Evolutionary conservation across 2,113 vertebrate species (phyloP).

Genomic region (Albula glossodonta): DNA sequence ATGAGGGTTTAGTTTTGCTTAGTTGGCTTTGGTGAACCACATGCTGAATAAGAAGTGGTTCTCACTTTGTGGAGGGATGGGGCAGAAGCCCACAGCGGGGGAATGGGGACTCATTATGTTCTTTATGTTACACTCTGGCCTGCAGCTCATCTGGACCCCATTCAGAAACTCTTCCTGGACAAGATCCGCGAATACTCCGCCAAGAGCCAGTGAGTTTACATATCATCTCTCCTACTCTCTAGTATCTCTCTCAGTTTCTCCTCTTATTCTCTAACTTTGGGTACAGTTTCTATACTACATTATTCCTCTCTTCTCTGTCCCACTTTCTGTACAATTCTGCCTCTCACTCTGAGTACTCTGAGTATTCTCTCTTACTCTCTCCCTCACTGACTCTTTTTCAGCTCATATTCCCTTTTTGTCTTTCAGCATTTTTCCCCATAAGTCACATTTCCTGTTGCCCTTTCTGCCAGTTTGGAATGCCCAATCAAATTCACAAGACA

Average conservation of each 20-base stretch:
- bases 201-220: slow-evolving; percentile 71
- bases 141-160: slow-evolving; percentile 67
- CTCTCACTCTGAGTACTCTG: too few relatives aligned
- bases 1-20: slow-evolving; percentile 33
- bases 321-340: too few relatives aligned
- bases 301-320: too few relatives aligned
- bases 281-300: too few relatives aligned
- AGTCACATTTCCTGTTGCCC: too few relatives aligned
- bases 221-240: neutral
- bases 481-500: too few relatives aligned
- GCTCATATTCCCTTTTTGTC: neutral
- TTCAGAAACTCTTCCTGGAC: slow-evolving; percentile 81
- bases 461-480: too few relatives aligned
- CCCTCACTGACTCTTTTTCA: too few relatives aligned
- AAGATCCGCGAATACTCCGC: slow-evolving; percentile 77
- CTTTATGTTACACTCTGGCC: slow-evolving; percentile 23
- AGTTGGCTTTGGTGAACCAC: neutral
- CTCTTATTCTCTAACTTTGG: neutral
- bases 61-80: slow-evolving; percentile 20
- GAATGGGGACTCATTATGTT: slow-evolving; percentile 5
- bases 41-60: neutral
- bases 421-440: neutral
- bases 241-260: neutral
- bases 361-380: too few relatives aligned
- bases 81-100: neutral